phyloP scores from a whole-genome alignment of 53 echinoderm and acorn worm species.

The Pentamera pediparva region DNA sequence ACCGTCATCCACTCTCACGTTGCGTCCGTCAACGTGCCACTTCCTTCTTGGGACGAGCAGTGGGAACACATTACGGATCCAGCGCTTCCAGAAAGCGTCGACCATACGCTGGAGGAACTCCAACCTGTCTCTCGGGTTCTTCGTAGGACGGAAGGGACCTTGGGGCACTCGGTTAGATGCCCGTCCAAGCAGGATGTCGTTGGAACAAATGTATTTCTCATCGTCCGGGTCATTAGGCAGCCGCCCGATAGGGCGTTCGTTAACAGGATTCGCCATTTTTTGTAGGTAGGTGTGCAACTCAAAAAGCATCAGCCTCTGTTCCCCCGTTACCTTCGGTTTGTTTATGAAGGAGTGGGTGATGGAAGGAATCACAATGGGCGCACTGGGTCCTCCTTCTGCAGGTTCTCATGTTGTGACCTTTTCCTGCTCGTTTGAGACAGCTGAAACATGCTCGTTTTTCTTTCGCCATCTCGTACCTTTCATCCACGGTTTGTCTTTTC shows the following conservation, averaged over 20 bases:
- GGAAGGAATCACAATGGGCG: no score
- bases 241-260: no score
- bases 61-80: slow-evolving; percentile 44
- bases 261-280: no score
- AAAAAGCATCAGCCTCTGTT: no score
- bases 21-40: slow-evolving; percentile 48
- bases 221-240: no score
- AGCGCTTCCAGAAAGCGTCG: slow-evolving; percentile 51
- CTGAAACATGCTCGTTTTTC: slow-evolving; percentile 49
- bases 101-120: slow-evolving; percentile 59
- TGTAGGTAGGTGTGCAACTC: no score
- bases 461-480: slow-evolving; percentile 23
- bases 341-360: no score
- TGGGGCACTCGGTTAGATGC: slow-evolving; percentile 61
- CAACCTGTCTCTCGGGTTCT: slow-evolving; percentile 44
- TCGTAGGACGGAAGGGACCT: slow-evolving; percentile 45
- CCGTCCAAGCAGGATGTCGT: no score
- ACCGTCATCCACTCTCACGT: slow-evolving; percentile 52
- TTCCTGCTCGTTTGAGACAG: slow-evolving; percentile 53
- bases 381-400: slow-evolving; percentile 25
- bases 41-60: slow-evolving; percentile 45
- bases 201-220: no score
- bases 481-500: background rate
- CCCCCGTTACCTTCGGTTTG: no score
- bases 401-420: slow-evolving; percentile 30